Base-by-base conservation (phyloP, 2,888 invertebrate species). In the Metalampra italica region DNA sequence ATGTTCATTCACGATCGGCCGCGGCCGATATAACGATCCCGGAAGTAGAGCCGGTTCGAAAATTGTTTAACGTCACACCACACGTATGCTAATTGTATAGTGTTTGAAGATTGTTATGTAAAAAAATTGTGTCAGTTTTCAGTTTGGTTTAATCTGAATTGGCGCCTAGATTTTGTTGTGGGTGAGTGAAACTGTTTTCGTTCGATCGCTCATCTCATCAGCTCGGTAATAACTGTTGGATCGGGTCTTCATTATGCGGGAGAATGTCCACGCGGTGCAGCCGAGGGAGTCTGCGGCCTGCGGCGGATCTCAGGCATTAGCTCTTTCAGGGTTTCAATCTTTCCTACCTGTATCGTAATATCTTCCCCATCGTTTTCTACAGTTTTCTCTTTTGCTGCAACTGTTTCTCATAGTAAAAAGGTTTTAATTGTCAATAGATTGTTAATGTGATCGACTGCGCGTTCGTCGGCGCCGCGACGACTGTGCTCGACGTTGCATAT, bases 31-130 rank as follows among this genome's bases (percentile, higher is more conserved):
- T 82, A 82, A 77, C 78, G 78, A 80, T 81, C 88, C 87, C 88
- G 88, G 88, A 88, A 88, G 86, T 84, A 69, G 67, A 81, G 83
- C 85, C 82, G 82, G 85, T 87, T 85, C 74, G 74, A 61, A 61
- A 63, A 62, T 54, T 59, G 51, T 57, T 79, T 76, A 80, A 79
- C 84, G 82, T 84, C 82, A 79, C 78, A 64, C 73, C 82, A 79
- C 78, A 64, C 73, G 72, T 82, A 86, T 86, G 83, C 78, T 84
- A 84, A 86, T 85, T 80, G 72, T 73, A 75, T 75, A 72, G 77
- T 78, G 77, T 61, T 76, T 72, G 66, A 77, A 76, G 68, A 66
- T 68, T 70, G 65, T 62, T 65, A 59, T 65, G 65, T 47, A 64
- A 62, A 55, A 59, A 55, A 57, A 49, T 56, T 55, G 56, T 54